These are phyloP conservation scores for Brachyrhaphis roseni DNA, from an alignment of 2,797 vertebrate genomes.

Conservation along the genomic window DNA sequence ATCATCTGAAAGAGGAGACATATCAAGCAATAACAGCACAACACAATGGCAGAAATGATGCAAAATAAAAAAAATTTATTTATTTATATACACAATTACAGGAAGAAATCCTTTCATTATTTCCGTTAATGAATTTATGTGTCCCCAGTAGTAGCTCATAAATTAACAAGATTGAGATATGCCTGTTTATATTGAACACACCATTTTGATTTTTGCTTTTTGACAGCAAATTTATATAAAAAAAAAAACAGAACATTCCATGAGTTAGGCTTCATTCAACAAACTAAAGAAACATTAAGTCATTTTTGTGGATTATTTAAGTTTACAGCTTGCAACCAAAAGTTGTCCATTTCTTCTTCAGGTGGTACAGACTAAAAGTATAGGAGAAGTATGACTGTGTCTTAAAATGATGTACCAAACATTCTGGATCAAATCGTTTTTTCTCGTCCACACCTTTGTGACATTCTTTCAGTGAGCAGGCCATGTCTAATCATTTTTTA, in stretches of 20 bases:
- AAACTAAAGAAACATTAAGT: background rate
- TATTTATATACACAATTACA: background rate
- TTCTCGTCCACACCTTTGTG: no score
- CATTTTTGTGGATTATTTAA: background rate
- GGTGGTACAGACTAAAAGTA: no score
- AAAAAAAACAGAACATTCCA: background rate
- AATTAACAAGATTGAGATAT: background rate
- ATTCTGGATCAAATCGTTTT: no score
- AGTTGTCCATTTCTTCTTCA: background rate
- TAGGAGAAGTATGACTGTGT: no score
- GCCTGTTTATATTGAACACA: no score
- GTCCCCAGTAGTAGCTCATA: background rate
- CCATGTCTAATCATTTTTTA: background rate
- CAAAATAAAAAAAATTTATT: no score
- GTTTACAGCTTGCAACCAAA: background rate
- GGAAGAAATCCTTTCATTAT: background rate
- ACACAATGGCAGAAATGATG: background rate
- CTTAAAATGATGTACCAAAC: no score
- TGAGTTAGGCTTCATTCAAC: background rate
- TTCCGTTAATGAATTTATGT: background rate
- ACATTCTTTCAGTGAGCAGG: no score
- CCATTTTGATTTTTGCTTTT: background rate
- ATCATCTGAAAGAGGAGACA: background rate
- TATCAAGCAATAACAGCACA: background rate
- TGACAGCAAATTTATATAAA: background rate